Conservation (phyloP, 2,113 vertebrate species). For the Melospiza georgiana region DNA sequence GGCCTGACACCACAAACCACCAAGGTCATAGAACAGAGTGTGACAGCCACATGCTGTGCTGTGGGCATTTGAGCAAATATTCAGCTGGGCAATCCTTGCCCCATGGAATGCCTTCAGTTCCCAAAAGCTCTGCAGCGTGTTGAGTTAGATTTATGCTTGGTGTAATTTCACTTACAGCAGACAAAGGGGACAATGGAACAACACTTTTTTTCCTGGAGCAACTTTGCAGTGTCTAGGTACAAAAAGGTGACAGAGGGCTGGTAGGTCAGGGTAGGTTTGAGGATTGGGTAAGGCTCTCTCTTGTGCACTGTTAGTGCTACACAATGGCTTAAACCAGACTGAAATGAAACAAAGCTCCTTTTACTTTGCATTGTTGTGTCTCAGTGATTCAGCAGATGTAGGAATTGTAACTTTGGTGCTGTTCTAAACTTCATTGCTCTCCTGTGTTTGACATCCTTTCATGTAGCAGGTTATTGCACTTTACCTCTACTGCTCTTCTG, state of each 20-base stretch:
- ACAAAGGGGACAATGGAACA: background rate
- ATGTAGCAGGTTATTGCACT: background rate
- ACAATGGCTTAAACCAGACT: background rate
- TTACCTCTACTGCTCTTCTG: background rate
- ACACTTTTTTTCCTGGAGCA: background rate
- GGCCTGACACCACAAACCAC: background rate
- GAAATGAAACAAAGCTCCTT: background rate
- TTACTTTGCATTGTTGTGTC: background rate
- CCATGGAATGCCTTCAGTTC: fast-evolving
- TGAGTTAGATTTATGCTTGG: background rate
- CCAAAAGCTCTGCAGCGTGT: background rate
- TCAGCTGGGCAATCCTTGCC: background rate
- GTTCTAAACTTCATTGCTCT: background rate
- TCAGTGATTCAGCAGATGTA: background rate
- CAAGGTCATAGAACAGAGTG: background rate
- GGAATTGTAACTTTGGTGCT: background rate
- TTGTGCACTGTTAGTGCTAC: background rate
- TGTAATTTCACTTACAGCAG: background rate
- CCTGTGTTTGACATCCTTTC: background rate
- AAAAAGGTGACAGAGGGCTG: background rate
- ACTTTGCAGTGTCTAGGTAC: background rate
- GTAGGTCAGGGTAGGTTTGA: background rate
- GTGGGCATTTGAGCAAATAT: background rate
- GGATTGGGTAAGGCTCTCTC: background rate
- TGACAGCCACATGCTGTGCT: background rate